These are phyloP conservation scores for Planococcus citri DNA, from an alignment of 1,140 invertebrate species.

Conservation along the genomic window DNA sequence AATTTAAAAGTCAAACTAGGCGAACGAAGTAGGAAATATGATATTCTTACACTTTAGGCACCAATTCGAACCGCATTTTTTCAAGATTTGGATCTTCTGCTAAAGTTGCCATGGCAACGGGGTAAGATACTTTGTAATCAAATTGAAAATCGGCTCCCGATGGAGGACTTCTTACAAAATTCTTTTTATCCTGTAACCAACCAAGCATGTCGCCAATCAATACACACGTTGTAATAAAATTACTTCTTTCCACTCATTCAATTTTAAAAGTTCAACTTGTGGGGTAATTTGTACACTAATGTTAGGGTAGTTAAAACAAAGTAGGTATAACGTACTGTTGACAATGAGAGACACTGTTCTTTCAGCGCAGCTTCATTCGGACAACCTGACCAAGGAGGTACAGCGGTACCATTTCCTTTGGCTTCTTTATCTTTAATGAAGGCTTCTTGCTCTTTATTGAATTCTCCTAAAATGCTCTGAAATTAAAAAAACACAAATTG, in stretches of 20 bases:
- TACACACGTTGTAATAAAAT: neutral
- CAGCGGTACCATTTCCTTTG: slow-evolving; percentile 49
- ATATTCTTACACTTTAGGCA: slow-evolving; percentile 57
- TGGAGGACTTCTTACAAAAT: slow-evolving; percentile 92
- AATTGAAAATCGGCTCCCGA: slow-evolving; percentile 90
- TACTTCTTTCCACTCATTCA: neutral
- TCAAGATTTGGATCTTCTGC: slow-evolving; percentile 88
- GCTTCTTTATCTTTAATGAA: slow-evolving; percentile 77
- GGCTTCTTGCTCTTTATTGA: slow-evolving; percentile 91
- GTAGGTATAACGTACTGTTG: slow-evolving; percentile 36
- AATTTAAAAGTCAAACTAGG: neutral
- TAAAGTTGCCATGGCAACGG: slow-evolving; percentile 84
- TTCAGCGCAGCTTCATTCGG: slow-evolving; percentile 57
- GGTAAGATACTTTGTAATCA: slow-evolving; percentile 81
- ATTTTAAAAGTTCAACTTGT: neutral
- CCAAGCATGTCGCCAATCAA: neutral
- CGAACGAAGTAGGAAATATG: neutral
- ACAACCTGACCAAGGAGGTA: slow-evolving; percentile 73
- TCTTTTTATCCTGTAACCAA: slow-evolving; percentile 68
- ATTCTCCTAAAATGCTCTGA: slow-evolving; percentile 62
- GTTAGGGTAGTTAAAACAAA: neutral
- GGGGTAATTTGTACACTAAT: neutral
- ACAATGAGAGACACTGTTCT: slow-evolving; percentile 85
- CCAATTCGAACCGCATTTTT: slow-evolving; percentile 96
- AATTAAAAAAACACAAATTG: slow-evolving; percentile 17